Evolutionary conservation across 2,113 vertebrate species (phyloP).

Genomic region (Oenanthe oenanthe): DNA sequence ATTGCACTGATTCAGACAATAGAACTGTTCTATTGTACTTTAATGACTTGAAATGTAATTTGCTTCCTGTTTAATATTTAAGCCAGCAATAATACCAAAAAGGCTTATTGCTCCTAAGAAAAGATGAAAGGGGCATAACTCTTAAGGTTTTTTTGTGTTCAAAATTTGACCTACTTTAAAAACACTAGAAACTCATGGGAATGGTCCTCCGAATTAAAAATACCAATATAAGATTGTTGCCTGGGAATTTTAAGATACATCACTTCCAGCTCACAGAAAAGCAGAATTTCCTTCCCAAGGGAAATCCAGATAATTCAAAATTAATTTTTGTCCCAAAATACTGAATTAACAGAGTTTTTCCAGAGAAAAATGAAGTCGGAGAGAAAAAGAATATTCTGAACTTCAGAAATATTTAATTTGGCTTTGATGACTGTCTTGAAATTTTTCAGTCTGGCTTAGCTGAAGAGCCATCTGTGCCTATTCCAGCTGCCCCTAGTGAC

Average conservation of each 20-base stretch:
- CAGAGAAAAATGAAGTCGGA: neutral
- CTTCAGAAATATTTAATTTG: constrained; percentile 14
- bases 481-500: neutral
- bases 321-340: constrained; percentile 64
- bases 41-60: constrained; percentile 67
- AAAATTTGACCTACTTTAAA: constrained; percentile 70
- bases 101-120: constrained; percentile 58
- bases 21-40: constrained; percentile 66
- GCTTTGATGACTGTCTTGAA: neutral
- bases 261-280: constrained; percentile 59
- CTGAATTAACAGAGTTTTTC: constrained; percentile 39
- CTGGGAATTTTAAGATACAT: constrained; percentile 64
- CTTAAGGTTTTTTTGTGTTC: constrained; percentile 62
- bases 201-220: constrained; percentile 66
- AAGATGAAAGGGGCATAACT: constrained; percentile 69
- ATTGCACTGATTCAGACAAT: constrained; percentile 66
- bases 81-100: constrained; percentile 61
- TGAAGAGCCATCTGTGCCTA: neutral
- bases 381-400: neutral
- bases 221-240: constrained; percentile 69
- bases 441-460: neutral
- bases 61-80: constrained; percentile 73
- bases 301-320: constrained; percentile 65
- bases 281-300: constrained; percentile 56
- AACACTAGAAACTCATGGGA: constrained; percentile 61